Evolutionary conservation across 2,797 vertebrate species (phyloP).

Genomic region (Zenarchopterus dispar): DNA sequence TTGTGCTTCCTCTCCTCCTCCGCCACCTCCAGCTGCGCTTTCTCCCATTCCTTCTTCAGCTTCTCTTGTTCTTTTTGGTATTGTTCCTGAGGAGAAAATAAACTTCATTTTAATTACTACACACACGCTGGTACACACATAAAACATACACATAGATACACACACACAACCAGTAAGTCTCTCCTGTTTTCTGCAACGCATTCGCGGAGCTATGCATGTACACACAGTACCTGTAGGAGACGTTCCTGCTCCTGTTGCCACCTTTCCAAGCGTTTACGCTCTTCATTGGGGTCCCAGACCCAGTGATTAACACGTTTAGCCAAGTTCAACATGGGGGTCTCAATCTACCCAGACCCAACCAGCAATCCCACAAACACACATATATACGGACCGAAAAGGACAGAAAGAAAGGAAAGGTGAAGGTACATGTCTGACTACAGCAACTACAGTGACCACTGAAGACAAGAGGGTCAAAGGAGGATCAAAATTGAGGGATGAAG

Average conservation of each 20-base stretch:
- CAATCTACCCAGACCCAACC: conserved; percentile 75
- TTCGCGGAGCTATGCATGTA: conserved; percentile 45
- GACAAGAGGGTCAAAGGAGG: conserved; percentile 65
- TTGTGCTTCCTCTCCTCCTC: conserved; percentile 96
- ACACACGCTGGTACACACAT: not conserved
- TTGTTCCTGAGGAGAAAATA: conserved; percentile 84
- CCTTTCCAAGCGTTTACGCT: conserved; percentile 93
- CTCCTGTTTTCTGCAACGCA: conserved; percentile 22
- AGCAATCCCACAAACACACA: conserved; percentile 46
- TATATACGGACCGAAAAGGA: conserved; percentile 58
- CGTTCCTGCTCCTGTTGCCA: conserved; percentile 98
- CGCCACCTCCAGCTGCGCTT: conserved; percentile 93
- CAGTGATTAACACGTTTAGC: conserved; percentile 92
- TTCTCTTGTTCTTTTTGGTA: conserved; percentile 95
- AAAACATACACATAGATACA: conserved; percentile 8
- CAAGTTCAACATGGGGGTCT: conserved; percentile 88
- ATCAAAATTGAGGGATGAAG: conserved; percentile 61
- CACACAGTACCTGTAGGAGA: conserved; percentile 90
- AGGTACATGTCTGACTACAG: conserved; percentile 71
- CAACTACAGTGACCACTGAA: conserved; percentile 57
- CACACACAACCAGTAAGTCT: conserved; percentile 19
- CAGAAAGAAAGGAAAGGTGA: conserved; percentile 78
- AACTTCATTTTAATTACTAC: conserved; percentile 7
- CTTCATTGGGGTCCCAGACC: conserved; percentile 98
- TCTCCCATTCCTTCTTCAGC: conserved; percentile 97